Base-by-base conservation (phyloP, 2,113 vertebrate genomes). In the Brachyhypopomus gauderio region DNA sequence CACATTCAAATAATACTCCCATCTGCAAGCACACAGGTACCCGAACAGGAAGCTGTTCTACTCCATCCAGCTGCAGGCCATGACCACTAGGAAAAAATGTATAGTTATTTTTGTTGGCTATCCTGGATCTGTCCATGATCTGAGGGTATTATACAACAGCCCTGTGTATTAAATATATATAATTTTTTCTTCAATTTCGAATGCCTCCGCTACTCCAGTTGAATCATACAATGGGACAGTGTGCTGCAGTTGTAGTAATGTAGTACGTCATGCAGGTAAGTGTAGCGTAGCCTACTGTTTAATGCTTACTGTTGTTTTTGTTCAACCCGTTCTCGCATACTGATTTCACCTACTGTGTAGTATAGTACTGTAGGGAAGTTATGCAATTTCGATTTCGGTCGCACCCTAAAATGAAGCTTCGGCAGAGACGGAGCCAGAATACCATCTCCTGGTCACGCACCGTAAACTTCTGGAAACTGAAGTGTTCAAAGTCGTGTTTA, bases 1-100 rank as follows among this genome's bases (percentile, higher is more conserved):
- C 34, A 41, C 67, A 38, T 70, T 5, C 16, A 17, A 14, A 41
- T 70, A 19, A 70, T 41, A n/a, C 30, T 19, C 34, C 17, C 34
- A n/a, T 41, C 67, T 34, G 17, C 34, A 20, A 41, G 41, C 9
- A 19, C 36, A 22, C 19, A 14, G 67, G 6, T 71, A 71, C 67
- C 38, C 45, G 19, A 71, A 71, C 58, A 60, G 58, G 6, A 60
- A 60, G 58, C 58, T 60, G 19, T 60, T 60, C 58, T n/a, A 60
- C 2, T 22, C 58, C 17, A n/a, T 20, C 5, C 58, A 22, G 58
- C 58, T 60, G n/a, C 58, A 60, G n/a, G 58, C 58, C n/a, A 60
- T 22, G 58, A 60, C 58, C 20, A 60, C 5, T n/a, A 60, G 9
- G n/a, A 3, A 60, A 60, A 4, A 17, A 14, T n/a, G 3, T 56